Percentiles rank a stretch among this genome's conserved stretches.
Evolutionary conservation across 2,113 vertebrate genomes (phyloP).

Genomic region (Tamias sibiricus): DNA sequence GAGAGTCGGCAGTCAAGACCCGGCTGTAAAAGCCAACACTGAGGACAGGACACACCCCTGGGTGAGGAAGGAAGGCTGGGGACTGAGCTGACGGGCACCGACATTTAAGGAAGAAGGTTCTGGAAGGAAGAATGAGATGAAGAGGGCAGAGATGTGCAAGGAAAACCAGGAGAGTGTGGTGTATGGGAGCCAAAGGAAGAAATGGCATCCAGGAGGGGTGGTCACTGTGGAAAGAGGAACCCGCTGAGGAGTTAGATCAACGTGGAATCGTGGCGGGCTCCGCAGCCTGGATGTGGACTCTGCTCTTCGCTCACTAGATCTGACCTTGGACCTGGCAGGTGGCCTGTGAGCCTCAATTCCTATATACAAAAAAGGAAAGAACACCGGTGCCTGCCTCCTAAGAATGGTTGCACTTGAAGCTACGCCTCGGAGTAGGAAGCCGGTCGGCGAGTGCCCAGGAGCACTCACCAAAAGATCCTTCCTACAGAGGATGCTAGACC

Average conservation of each 20-base stretch:
- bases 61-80: neutral
- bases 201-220: neutral
- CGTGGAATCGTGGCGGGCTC: neutral
- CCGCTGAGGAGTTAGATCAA: fast-evolving
- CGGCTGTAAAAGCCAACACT: neutral
- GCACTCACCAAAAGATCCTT: neutral
- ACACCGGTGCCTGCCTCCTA: fast-evolving
- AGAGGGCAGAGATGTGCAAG: neutral
- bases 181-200: neutral
- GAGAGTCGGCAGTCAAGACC: neutral
- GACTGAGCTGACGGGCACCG: neutral
- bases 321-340: neutral
- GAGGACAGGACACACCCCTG: neutral
- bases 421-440: neutral
- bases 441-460: neutral
- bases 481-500: neutral
- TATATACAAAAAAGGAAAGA: neutral
- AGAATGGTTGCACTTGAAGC: neutral
- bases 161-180: neutral
- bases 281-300: neutral
- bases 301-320: neutral
- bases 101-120: neutral
- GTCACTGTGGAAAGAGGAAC: neutral
- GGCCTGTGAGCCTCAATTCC: neutral
- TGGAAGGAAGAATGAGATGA: neutral